These are phyloP conservation scores for Epistrophella euchroma DNA, from an alignment of 2,888 invertebrate genomes.

Conservation along the genomic window DNA sequence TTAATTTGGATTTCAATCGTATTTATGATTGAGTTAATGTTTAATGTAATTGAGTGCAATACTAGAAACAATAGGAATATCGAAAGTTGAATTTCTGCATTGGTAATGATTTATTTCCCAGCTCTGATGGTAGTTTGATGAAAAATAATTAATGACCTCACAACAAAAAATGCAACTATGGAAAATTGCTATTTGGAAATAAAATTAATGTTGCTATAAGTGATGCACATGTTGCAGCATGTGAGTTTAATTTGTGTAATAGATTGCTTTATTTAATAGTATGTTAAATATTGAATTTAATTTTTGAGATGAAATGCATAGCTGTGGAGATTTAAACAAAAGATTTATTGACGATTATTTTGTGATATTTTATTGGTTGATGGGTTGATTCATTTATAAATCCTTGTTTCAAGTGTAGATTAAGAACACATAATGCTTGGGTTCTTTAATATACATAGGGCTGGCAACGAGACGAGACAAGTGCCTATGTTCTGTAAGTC, in stretches of 20 bases:
- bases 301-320: background rate
- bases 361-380: too few relatives aligned
- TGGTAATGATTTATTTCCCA: constrained; percentile 1
- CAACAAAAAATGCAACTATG: constrained; percentile 1
- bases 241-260: background rate
- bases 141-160: background rate
- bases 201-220: background rate
- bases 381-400: too few relatives aligned
- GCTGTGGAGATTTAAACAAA: background rate
- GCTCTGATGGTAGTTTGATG: background rate
- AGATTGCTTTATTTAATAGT: background rate
- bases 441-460: too few relatives aligned
- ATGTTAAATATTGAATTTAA: background rate
- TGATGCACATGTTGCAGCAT: background rate
- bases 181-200: constrained; percentile 55
- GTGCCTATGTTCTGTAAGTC: too few relatives aligned
- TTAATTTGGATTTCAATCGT: constrained; percentile 27
- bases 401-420: too few relatives aligned
- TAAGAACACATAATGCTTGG: too few relatives aligned
- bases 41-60: constrained; percentile 26
- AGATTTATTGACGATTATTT: background rate
- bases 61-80: background rate
- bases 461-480: too few relatives aligned
- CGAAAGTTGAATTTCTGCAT: background rate
- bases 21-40: constrained; percentile 26